Evolutionary conservation across 2,113 vertebrate species (phyloP).

Genomic region (Antidorcas marsupialis): DNA sequence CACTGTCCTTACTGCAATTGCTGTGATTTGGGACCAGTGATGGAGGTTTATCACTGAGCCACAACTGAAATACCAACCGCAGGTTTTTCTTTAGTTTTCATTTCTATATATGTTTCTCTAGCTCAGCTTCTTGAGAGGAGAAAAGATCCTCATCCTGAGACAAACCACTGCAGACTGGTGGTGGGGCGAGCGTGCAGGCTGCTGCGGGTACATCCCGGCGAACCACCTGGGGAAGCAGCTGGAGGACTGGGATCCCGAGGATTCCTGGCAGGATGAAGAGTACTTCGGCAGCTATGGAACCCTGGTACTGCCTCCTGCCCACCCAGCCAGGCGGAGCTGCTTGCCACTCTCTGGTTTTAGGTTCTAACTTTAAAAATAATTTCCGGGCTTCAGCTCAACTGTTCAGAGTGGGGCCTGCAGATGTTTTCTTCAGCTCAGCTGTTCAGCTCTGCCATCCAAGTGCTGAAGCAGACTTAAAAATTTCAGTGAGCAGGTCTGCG

Average conservation of each 20-base stretch:
- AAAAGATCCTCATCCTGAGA: slow-evolving; percentile 74
- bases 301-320: slow-evolving; percentile 59
- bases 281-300: slow-evolving; percentile 86
- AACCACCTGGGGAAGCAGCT: slow-evolving; percentile 66
- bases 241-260: slow-evolving; percentile 69
- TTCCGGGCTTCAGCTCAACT: not conserved
- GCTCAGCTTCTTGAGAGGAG: slow-evolving; percentile 70
- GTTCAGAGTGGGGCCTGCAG: not conserved
- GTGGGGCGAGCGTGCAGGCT: slow-evolving; percentile 81
- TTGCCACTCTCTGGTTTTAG: not conserved
- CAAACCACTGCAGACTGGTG: slow-evolving; percentile 82
- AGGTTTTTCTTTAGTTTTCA: not conserved
- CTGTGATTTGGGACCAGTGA: not conserved
- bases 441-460: not conserved
- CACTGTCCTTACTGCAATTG: not conserved
- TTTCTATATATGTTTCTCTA: not conserved
- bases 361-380: not conserved
- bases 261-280: slow-evolving; percentile 87
- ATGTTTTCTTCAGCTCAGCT: not conserved
- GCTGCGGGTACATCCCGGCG: slow-evolving; percentile 82
- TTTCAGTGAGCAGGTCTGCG: too few relatives aligned
- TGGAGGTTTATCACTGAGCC: not conserved
- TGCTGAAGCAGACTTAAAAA: not conserved
- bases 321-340: fast-evolving
- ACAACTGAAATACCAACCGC: not conserved